phyloP scores from a whole-genome alignment of 1,140 invertebrate genomes.

The Mercenaria mercenaria region DNA sequence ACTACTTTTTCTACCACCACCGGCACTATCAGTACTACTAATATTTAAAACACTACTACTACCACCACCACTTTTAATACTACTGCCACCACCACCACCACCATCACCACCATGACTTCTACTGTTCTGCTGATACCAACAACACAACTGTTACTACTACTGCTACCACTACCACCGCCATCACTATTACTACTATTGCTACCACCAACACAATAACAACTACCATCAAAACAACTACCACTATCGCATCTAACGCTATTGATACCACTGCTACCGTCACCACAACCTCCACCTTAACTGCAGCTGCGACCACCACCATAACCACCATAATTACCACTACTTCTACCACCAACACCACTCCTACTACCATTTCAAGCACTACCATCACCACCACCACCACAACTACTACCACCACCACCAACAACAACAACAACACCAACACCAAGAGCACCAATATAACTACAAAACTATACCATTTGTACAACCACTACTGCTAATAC shows the following conservation, averaged over 20 bases:
- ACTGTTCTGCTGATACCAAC: too few relatives aligned
- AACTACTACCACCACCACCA: too few relatives aligned
- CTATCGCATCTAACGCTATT: not conserved
- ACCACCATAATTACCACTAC: not conserved
- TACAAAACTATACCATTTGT: not conserved
- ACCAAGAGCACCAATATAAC: not conserved
- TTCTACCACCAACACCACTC: too few relatives aligned
- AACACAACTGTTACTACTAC: not conserved
- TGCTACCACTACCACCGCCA: not conserved
- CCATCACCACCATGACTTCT: not conserved
- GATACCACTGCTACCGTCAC: not conserved
- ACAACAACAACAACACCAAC: too few relatives aligned
- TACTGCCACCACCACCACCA: not conserved
- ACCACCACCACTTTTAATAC: not conserved
- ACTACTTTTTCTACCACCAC: not conserved
- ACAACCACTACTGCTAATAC: too few relatives aligned
- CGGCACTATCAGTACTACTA: not conserved
- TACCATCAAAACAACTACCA: not conserved
- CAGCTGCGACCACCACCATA: not conserved
- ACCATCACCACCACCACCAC: too few relatives aligned
- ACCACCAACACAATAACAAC: not conserved
- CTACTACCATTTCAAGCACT: not conserved
- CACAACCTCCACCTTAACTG: not conserved
- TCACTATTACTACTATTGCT: constrained; percentile 1
- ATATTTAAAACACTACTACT: not conserved